These are phyloP conservation scores for Enteromius mattozi DNA, from an alignment of 2,797 vertebrate genomes.

Conservation along the genomic window DNA sequence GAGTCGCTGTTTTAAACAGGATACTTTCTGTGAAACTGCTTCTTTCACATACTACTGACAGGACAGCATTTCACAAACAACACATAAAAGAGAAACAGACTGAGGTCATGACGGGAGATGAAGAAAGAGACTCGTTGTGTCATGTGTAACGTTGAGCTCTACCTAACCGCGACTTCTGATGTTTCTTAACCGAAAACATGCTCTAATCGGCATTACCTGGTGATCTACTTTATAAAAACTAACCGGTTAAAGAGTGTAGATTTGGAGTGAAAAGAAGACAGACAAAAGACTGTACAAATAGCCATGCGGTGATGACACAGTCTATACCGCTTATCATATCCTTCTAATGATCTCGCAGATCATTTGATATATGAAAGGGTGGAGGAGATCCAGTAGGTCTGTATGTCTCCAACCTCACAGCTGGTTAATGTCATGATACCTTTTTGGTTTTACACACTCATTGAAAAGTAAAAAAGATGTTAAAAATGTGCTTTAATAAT, in stretches of 20 bases:
- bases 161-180: conserved; percentile 58
- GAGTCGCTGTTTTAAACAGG: conserved; percentile 53
- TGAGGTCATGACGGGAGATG: conserved; percentile 58
- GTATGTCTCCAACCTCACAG: conserved; percentile 72
- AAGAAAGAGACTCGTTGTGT: conserved; percentile 59
- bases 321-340: conserved; percentile 76
- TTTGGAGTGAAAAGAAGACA: conserved; percentile 67
- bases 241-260: conserved; percentile 62
- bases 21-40: conserved; percentile 73
- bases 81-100: conserved; percentile 58
- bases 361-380: conserved; percentile 78
- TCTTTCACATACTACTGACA: conserved; percentile 65
- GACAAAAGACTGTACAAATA: conserved; percentile 66
- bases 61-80: conserved; percentile 58
- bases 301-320: conserved; percentile 75
- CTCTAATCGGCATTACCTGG: conserved; percentile 39
- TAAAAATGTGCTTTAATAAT: neutral
- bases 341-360: conserved; percentile 67
- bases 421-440: conserved; percentile 67
- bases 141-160: conserved; percentile 58
- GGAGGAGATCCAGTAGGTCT: conserved; percentile 66
- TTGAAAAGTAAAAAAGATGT: neutral
- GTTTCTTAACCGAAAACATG: conserved; percentile 69
- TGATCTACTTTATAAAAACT: conserved; percentile 58
- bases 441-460: conserved; percentile 66